phyloP scores from a whole-genome alignment of 2,113 vertebrate species.

The Plotosus lineatus region DNA sequence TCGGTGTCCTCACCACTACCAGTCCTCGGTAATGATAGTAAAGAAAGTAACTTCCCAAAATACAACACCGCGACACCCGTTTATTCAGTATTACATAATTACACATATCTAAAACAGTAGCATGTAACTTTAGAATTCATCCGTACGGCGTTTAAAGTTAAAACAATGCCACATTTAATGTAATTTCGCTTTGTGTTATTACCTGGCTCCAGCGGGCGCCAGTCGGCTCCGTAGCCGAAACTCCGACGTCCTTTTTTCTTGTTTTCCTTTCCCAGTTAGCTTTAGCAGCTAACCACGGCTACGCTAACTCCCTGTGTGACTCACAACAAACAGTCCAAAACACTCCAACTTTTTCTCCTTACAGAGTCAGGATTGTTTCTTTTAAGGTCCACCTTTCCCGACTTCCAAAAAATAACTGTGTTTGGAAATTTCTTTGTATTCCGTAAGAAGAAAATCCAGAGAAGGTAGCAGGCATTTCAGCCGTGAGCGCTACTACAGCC shows the following conservation, averaged over 20 bases:
- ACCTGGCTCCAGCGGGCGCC: constrained; percentile 50
- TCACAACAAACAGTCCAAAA: constrained; percentile 57
- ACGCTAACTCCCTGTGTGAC: constrained; percentile 63
- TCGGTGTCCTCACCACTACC: constrained; percentile 18
- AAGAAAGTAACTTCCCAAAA: not conserved
- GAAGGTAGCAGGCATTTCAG: constrained; percentile 68
- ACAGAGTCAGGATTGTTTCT: constrained; percentile 30
- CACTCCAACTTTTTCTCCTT: constrained; percentile 43
- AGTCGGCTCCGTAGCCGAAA: constrained; percentile 50
- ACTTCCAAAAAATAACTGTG: constrained; percentile 36
- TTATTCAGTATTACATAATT: not conserved
- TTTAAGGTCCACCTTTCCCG: constrained; percentile 36
- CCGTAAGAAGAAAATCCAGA: constrained; percentile 48
- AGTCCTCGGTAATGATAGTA: not conserved
- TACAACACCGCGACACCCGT: not conserved
- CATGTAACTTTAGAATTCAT: not conserved
- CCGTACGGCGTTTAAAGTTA: not conserved
- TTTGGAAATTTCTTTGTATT: constrained; percentile 37
- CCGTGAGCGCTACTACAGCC: constrained; percentile 69
- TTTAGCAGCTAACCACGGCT: constrained; percentile 64
- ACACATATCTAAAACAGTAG: not conserved
- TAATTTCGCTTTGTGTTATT: constrained; percentile 44
- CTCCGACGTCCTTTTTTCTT: constrained; percentile 59
- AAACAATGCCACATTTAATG: not conserved
- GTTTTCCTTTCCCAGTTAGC: constrained; percentile 50